Evolutionary conservation across 2,888 invertebrate genomes (phyloP), one percentile per base, ranked within the genome.

Genomic region (Pilophorus perplexus): DNA sequence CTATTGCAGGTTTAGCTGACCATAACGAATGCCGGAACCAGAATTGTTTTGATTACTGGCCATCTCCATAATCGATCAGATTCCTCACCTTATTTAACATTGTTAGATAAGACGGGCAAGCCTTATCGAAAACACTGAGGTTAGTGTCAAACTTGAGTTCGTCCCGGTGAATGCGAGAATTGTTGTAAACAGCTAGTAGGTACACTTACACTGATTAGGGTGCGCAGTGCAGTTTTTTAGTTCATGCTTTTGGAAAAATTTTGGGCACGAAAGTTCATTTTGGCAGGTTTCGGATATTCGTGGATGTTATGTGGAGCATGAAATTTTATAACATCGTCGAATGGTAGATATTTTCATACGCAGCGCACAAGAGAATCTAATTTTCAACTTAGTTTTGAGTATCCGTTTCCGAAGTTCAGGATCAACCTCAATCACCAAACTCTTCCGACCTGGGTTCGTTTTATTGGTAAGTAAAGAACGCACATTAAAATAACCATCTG

Each of bases 111-210:
- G 44, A 44, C 44, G 44, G 44, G 18, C 44, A 44, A 22, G 44
- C 44, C 44, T 16, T 44, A 14, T 44, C 44, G 18, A 44, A 44
- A 12, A 44, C 44, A 44, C 44, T 44, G 18, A 20, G 44, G 18
- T 44, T 44, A 44, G 44, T 44, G 44, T 44, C 44, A 44, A 44
- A 44, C 44, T 44, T 44, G 12, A 44, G 44, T 18, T 44, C 44
- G 12, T 44, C 44, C 44, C 44, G 44, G 44, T 16, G 44, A 12
- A 18, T 44, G 44, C 12, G 44, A 8, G 18, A 44, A 44, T 44
- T 46, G n/a, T n/a, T n/a, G n/a, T n/a, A n/a, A n/a, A n/a, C n/a
- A n/a, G n/a, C n/a, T n/a, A n/a, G n/a, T n/a, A n/a, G n/a, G n/a
- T 46, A 23, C 46, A 46, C 23, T 46, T 46, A 46, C 23, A 46